phyloP scores from a whole-genome alignment of 2,888 invertebrate genomes.

The Napeogenes sylphis region DNA sequence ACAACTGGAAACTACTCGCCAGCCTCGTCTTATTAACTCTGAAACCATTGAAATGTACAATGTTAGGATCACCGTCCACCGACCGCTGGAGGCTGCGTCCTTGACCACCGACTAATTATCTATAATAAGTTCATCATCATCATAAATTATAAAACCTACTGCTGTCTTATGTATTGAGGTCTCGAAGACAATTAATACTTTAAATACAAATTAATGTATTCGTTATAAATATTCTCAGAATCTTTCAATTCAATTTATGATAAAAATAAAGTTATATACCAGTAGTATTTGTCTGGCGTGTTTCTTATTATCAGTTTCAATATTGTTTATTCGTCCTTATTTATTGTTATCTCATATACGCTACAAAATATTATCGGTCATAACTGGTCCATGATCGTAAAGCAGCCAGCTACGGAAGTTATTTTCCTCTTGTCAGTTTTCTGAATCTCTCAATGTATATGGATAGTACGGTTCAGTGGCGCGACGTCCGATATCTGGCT shows the following conservation, averaged over 20 bases:
- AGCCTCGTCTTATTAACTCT: slow-evolving; percentile 18
- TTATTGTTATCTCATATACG: slow-evolving; percentile 11
- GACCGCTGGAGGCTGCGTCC: slow-evolving; percentile 38
- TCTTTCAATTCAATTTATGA: neutral
- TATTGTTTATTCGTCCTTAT: slow-evolving; percentile 18
- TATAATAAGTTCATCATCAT: no score
- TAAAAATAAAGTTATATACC: neutral
- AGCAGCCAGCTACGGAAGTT: slow-evolving; percentile 27
- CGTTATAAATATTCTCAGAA: no score
- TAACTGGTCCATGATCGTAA: slow-evolving; percentile 28
- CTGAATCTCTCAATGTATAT: slow-evolving; percentile 44
- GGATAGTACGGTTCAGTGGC: slow-evolving; percentile 44
- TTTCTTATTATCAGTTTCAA: neutral
- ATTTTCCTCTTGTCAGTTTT: slow-evolving; percentile 39
- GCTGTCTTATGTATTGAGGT: no score
- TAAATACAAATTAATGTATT: no score
- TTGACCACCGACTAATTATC: slow-evolving; percentile 31
- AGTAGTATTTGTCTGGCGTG: neutral
- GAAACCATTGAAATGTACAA: slow-evolving; percentile 34
- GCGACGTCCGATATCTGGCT: slow-evolving; percentile 59
- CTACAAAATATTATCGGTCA: slow-evolving; percentile 21
- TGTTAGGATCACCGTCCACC: slow-evolving; percentile 40
- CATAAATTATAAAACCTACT: no score
- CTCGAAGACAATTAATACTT: no score
- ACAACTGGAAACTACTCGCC: slow-evolving; percentile 13